These are phyloP conservation scores for Hydraecia micacea DNA, from an alignment of 2,888 invertebrate genomes.

Conservation along the genomic window DNA sequence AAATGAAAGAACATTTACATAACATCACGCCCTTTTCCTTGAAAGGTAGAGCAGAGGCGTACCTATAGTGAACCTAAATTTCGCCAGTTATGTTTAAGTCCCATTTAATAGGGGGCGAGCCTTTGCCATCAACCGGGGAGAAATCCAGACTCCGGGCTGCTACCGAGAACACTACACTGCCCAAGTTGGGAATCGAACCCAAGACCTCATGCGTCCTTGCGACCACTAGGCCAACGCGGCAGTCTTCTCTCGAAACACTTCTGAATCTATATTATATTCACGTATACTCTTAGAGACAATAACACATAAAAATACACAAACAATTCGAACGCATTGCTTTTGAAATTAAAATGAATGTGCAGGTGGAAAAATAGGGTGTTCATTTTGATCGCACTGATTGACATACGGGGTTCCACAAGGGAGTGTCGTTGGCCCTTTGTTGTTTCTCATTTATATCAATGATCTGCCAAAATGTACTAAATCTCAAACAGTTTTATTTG, in stretches of 20 bases:
- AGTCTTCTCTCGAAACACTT: neutral
- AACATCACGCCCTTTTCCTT: neutral
- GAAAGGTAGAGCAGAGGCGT: neutral
- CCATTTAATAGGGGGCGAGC: neutral
- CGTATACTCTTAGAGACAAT: neutral
- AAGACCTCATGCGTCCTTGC: neutral
- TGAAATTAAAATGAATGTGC: conserved; percentile 27
- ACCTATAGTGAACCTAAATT: neutral
- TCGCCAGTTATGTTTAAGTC: neutral
- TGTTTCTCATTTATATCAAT: too few relatives aligned
- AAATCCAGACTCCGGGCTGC: neutral
- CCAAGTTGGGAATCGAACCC: neutral
- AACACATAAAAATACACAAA: conserved; percentile 18
- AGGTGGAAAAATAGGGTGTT: conserved; percentile 6
- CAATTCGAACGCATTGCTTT: conserved; percentile 17
- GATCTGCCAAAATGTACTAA: too few relatives aligned
- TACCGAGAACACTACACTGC: neutral
- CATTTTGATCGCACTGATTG: conserved; percentile 18
- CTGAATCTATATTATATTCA: neutral
- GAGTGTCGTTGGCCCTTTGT: too few relatives aligned
- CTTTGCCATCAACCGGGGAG: neutral
- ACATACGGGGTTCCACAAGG: too few relatives aligned
- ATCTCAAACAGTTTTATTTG: too few relatives aligned
- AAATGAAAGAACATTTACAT: neutral
- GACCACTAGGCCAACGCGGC: neutral